Percentiles rank a stretch among this genome's conserved stretches.
Conservation (phyloP, 23 tunicate genomes). For the Ascidia mentula region DNA sequence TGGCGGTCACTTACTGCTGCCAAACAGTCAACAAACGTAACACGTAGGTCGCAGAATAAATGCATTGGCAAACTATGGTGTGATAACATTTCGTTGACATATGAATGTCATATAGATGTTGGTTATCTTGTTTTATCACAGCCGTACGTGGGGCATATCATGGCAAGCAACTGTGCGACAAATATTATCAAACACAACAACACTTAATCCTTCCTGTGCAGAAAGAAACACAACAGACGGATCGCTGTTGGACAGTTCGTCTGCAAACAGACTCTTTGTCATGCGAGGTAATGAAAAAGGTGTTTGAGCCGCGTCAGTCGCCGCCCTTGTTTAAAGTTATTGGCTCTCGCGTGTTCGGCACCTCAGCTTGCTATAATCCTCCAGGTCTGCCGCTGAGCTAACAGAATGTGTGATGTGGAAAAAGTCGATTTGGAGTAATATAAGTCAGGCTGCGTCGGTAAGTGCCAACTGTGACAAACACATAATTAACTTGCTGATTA, state of each 20-base stretch:
- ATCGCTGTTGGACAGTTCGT: neutral
- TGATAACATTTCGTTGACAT: too few relatives aligned
- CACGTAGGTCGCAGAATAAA: too few relatives aligned
- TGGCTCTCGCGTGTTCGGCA: neutral
- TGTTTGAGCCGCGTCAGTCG: neutral
- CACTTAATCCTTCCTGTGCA: neutral
- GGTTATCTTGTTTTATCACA: too few relatives aligned
- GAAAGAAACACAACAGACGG: neutral
- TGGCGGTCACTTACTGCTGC: too few relatives aligned
- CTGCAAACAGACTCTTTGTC: slow-evolving; percentile 8
- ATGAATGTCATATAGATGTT: too few relatives aligned
- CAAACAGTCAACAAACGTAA: too few relatives aligned
- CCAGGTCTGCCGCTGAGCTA: slow-evolving; percentile 8
- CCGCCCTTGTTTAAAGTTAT: neutral
- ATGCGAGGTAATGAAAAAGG: neutral
- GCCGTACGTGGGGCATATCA: too few relatives aligned
- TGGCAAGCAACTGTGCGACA: neutral
- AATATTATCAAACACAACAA: neutral
- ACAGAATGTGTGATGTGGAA: neutral
- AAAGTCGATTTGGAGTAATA: neutral
- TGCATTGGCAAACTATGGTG: too few relatives aligned
- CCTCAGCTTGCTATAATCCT: neutral
- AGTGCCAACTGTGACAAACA: neutral
- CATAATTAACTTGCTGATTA: neutral
- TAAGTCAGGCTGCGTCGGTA: neutral